Base-by-base conservation (phyloP, 2,113 vertebrate genomes). In the Larimichthys polyactis region DNA sequence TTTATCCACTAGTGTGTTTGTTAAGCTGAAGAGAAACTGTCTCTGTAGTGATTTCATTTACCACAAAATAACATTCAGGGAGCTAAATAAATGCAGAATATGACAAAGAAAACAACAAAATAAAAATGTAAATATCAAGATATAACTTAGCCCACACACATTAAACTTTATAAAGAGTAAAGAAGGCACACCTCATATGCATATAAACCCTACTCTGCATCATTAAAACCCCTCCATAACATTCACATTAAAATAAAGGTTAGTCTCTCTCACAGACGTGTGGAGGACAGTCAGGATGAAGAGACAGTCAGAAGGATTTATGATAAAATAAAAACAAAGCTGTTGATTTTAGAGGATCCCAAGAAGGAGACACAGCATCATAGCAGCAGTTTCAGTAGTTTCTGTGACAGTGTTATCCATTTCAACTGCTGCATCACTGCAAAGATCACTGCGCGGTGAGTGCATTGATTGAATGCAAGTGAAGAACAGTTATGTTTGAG, bases 101-200 rank as follows among this genome's bases (percentile, higher is more conserved):
- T 15, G n/a, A 27, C 24, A 81, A 69, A 69, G 27, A 73, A 63
- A 75, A 69, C 11, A 29, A 77, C 8, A 20, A 82, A 78, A 87
- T 59, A 54, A 32, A 80, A 87, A 76, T 11, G 2, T 16, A 71
- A 71, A 65, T 74, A 62, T 63, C 15, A 72, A 27, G n/a, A 12
- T 65, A 40, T 29, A 81, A 60, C 17, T 63, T 63, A 84, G 19
- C 52, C 49, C 70, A 51, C 20, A 78, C 0, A 22, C 51, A 32
- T 52, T 19, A 40, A 1, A 78, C 52, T 27, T 71, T 32, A 75
- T 51, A 22, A 32, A 58, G 52, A 66, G 54, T 10, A 14, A 83
- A 80, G 60, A 91, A 92, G 90, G 91, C 92, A 91, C 90, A 79
- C 60, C 49, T 82, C 20, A 46, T 73, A 80, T 74, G 43, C 27